These are phyloP conservation scores for Hippocampus abdominalis DNA, from an alignment of 2,113 vertebrate genomes.

Conservation along the genomic window DNA sequence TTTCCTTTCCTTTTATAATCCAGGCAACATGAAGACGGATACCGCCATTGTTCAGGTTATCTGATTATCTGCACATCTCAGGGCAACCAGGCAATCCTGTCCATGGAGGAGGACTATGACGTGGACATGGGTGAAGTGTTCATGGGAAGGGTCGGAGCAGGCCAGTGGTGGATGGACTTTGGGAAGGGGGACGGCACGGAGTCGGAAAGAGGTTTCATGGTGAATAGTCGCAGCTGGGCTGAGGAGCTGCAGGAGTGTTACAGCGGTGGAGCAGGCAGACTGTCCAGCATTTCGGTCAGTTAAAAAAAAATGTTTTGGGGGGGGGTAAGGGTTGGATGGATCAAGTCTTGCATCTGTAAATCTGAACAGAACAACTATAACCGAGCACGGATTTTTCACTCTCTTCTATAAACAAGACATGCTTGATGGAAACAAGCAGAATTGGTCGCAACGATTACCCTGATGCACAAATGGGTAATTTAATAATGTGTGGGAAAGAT, in stretches of 20 bases:
- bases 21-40: not conserved
- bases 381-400: not conserved
- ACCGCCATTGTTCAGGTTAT: not conserved
- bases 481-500: too few species aligned
- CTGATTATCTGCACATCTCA: not conserved
- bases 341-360: not conserved
- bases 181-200: constrained; percentile 14
- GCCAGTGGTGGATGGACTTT: constrained; percentile 52
- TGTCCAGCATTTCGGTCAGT: constrained; percentile 58
- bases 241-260: constrained; percentile 53
- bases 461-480: not conserved
- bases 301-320: too few species aligned
- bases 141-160: constrained; percentile 10
- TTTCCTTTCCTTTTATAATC: not conserved
- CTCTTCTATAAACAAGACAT: too few species aligned
- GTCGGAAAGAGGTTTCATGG: constrained; percentile 32
- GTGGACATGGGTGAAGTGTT: constrained; percentile 47
- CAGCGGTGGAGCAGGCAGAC: constrained; percentile 28
- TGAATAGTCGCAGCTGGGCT: constrained; percentile 58
- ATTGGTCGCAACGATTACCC: not conserved
- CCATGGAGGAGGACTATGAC: constrained; percentile 54
- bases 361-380: not conserved
- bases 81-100: not conserved
- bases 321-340: not conserved
- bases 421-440: not conserved